A percentile compares a stretch with the other conserved stretches of the same genome.
phyloP scores from a whole-genome alignment of 2,797 vertebrate species.

The Gallinago nigripennis region DNA sequence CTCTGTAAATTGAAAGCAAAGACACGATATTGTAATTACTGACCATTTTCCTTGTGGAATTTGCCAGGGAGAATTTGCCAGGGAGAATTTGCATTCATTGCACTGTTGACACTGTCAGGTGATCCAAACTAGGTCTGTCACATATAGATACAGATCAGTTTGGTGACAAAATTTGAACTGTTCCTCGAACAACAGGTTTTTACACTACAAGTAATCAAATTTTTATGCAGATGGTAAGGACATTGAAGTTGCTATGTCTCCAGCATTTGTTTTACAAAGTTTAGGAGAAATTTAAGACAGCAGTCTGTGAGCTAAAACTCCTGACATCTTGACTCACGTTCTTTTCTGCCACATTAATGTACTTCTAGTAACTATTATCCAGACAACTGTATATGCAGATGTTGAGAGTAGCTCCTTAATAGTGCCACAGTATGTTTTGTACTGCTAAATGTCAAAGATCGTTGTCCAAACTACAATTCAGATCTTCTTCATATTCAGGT shows the following conservation, averaged over 20 bases:
- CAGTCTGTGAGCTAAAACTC: background rate
- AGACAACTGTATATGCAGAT: background rate
- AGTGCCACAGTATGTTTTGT: background rate
- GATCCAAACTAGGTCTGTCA: background rate
- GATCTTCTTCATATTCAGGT: background rate
- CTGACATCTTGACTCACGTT: background rate
- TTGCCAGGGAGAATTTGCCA: background rate
- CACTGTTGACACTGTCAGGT: background rate
- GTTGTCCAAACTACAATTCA: background rate
- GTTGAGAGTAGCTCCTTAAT: background rate
- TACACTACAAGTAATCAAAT: background rate
- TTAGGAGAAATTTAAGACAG: background rate
- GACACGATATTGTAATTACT: background rate
- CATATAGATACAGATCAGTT: accelerated
- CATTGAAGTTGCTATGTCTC: background rate
- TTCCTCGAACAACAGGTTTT: background rate
- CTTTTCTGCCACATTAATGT: background rate
- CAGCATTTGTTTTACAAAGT: background rate
- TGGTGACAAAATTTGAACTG: background rate
- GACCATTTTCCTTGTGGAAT: background rate
- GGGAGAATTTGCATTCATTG: background rate
- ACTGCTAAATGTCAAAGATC: background rate
- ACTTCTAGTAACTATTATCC: background rate
- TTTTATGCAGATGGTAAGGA: background rate
- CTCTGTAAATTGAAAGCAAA: background rate